Evolutionary conservation across 1,140 invertebrate genomes (phyloP).

Genomic region (Philotrypesis tridentata): DNA sequence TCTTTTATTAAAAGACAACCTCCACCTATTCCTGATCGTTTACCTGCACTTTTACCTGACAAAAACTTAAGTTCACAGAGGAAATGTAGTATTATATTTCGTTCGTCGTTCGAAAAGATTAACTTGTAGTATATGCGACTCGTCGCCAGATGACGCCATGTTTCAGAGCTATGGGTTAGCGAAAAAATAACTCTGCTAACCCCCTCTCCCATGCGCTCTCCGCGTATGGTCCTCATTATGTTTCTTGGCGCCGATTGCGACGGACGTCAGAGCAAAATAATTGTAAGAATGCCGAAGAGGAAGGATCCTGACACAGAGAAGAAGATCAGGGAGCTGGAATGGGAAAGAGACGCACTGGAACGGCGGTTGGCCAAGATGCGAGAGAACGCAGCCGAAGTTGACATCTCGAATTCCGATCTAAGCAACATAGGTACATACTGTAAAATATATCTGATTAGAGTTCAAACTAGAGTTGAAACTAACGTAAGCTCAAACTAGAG

Average conservation of each 20-base stretch:
- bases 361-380: not conserved
- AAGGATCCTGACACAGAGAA: not conserved
- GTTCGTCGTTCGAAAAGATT: too few species aligned
- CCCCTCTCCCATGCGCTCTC: too few species aligned
- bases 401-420: not conserved
- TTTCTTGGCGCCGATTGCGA: not conserved
- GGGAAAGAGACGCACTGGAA: not conserved
- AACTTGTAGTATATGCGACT: not conserved
- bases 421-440: not conserved
- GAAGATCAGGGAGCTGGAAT: not conserved
- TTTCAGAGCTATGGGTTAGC: not conserved
- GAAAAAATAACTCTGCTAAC: too few species aligned
- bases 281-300: not conserved
- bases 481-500: not conserved
- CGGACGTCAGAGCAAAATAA: not conserved
- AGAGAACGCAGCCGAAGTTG: not conserved
- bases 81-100: slow-evolving; percentile 24
- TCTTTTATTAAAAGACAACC: too few species aligned
- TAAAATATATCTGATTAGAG: not conserved
- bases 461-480: not conserved
- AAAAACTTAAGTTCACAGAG: too few species aligned
- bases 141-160: not conserved
- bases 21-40: too few species aligned
- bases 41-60: too few species aligned
- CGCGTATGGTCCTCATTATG: not conserved